These are phyloP conservation scores for Apamea anceps DNA, from an alignment of 2,888 invertebrate species.

Conservation along the genomic window DNA sequence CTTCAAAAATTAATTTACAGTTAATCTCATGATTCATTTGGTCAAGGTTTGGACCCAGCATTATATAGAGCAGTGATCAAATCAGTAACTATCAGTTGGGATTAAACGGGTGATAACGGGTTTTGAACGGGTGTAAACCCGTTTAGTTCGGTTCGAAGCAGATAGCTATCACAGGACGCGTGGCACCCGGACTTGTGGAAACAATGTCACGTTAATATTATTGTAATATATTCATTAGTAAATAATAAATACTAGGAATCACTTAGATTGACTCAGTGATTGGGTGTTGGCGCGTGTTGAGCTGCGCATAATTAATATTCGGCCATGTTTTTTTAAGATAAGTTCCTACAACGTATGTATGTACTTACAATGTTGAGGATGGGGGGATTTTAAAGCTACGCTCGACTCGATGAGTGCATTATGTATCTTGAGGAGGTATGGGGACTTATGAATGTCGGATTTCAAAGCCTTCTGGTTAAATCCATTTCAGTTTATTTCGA, in stretches of 20 bases:
- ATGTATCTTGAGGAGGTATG: neutral
- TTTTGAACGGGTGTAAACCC: conserved; percentile 27
- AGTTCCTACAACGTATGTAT: neutral
- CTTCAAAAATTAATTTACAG: conserved; percentile 19
- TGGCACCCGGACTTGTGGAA: conserved; percentile 52
- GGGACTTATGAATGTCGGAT: neutral
- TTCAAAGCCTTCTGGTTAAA: neutral
- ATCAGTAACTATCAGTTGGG: conserved; percentile 8
- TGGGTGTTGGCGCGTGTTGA: conserved; percentile 29
- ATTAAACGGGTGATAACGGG: conserved; percentile 38
- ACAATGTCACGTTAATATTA: conserved; percentile 39
- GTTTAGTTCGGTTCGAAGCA: conserved; percentile 38
- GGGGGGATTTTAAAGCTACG: neutral
- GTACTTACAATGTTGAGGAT: neutral
- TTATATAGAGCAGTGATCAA: conserved; percentile 41
- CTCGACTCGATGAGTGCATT: neutral
- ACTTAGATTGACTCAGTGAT: conserved; percentile 18
- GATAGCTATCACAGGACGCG: conserved; percentile 53
- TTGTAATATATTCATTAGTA: conserved; percentile 20
- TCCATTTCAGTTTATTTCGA: neutral
- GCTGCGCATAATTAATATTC: neutral
- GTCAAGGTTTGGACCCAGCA: conserved; percentile 40
- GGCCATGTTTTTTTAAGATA: neutral
- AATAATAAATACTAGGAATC: conserved; percentile 7
- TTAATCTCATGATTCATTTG: neutral